These are phyloP conservation scores for Athetis lepigone DNA, from an alignment of 2,888 invertebrate species.

Conservation along the genomic window DNA sequence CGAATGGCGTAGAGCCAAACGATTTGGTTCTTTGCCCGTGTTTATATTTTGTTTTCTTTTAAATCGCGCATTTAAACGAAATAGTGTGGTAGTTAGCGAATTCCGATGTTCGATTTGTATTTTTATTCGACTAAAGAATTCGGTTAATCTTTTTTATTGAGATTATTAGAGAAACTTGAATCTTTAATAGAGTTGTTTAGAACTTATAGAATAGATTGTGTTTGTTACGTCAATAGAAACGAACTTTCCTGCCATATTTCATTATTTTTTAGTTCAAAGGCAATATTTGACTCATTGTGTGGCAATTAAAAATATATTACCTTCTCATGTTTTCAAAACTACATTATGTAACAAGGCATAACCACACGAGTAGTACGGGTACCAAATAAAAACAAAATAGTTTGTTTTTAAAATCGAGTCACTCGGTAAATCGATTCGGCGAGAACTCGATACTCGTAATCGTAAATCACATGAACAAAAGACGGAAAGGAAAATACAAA, in stretches of 20 bases:
- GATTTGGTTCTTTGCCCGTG: slow-evolving; percentile 51
- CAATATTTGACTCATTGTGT: slow-evolving; percentile 19
- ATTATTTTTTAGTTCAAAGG: slow-evolving; percentile 4
- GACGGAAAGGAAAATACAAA: slow-evolving; percentile 88
- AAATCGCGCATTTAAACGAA: slow-evolving; percentile 37
- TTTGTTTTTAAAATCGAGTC: slow-evolving; percentile 73
- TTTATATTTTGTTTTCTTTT: slow-evolving; percentile 38
- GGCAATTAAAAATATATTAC: slow-evolving; percentile 58
- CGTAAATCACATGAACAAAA: slow-evolving; percentile 88
- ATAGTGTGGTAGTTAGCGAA: slow-evolving; percentile 62
- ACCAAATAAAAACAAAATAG: slow-evolving; percentile 69
- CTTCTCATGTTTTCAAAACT: slow-evolving; percentile 51
- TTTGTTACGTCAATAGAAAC: not conserved
- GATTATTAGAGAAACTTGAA: slow-evolving; percentile 14
- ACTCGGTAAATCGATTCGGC: slow-evolving; percentile 77
- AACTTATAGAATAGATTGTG: not conserved
- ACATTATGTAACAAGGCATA: slow-evolving; percentile 67
- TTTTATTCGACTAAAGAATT: slow-evolving; percentile 53
- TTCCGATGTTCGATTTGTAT: slow-evolving; percentile 56
- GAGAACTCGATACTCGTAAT: slow-evolving; percentile 79
- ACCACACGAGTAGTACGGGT: slow-evolving; percentile 48
- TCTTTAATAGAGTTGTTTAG: slow-evolving; percentile 2
- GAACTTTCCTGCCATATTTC: not conserved
- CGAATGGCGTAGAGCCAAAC: slow-evolving; percentile 62
- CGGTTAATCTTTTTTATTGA: slow-evolving; percentile 32